A percentile compares a stretch with the other conserved stretches of the same genome.
Evolutionary conservation across 2,113 vertebrate species (phyloP).

Genomic region (Indicator maculatus): DNA sequence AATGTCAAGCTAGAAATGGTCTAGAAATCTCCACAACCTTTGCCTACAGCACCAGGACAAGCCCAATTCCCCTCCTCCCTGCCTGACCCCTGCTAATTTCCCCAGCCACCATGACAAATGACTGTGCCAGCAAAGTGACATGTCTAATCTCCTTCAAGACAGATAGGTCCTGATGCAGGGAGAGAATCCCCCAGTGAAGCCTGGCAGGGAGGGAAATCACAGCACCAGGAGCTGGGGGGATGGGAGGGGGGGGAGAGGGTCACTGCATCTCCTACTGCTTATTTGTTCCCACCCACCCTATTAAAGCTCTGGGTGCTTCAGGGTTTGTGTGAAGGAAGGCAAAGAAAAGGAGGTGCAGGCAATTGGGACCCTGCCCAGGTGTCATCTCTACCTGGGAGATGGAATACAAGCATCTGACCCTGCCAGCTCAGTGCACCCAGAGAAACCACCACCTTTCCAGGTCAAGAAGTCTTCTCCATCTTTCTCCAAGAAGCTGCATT

Average conservation of each 20-base stretch:
- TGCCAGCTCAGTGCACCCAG: not conserved
- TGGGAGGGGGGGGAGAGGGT: not conserved
- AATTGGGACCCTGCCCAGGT: not conserved
- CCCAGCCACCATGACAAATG: conserved; percentile 49
- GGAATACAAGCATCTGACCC: accelerated
- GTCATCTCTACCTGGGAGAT: not conserved
- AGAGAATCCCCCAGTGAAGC: not conserved
- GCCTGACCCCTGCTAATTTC: conserved; percentile 50
- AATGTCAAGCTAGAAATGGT: not conserved
- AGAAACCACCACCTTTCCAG: not conserved
- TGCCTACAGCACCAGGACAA: not conserved
- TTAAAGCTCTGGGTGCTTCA: not conserved
- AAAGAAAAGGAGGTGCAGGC: accelerated
- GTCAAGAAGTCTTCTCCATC: not conserved
- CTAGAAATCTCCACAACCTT: not conserved
- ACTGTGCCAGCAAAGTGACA: conserved; percentile 53
- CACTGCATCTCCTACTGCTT: not conserved
- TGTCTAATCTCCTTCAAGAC: conserved; percentile 68
- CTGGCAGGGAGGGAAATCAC: not conserved
- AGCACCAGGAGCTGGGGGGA: not conserved
- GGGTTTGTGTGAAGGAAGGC: not conserved
- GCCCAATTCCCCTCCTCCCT: not conserved
- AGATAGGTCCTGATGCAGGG: not conserved
- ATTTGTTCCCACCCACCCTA: not conserved
- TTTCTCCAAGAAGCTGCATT: accelerated